Conservation (phyloP, 2,797 vertebrate genomes). For the Mormyrops attenuatus region DNA sequence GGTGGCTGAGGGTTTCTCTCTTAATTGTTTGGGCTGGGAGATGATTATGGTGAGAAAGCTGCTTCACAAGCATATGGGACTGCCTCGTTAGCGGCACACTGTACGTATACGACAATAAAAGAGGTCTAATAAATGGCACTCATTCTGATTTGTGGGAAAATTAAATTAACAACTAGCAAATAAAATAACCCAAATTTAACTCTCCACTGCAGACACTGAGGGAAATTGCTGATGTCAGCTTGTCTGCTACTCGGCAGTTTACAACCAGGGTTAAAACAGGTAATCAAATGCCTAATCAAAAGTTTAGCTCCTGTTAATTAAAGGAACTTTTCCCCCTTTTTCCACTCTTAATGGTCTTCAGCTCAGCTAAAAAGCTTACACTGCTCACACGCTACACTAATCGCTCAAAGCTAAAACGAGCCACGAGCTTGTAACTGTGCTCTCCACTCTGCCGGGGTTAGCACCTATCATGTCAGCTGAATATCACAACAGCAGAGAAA, state of each 20-base stretch:
- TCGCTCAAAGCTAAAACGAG: constrained; percentile 9
- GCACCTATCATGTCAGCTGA: neutral
- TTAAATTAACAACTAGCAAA: constrained; percentile 45
- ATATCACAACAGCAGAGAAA: neutral
- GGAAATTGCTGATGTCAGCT: constrained; percentile 54
- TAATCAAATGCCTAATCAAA: constrained; percentile 34
- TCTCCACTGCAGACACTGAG: constrained; percentile 4
- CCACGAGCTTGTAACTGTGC: neutral
- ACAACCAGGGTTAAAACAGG: constrained; percentile 48
- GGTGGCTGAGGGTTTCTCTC: constrained; percentile 48
- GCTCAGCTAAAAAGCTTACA: neutral
- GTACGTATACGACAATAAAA: constrained; percentile 35
- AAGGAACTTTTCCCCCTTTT: neutral
- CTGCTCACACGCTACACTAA: neutral
- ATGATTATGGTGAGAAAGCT: neutral
- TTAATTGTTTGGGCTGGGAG: constrained; percentile 28
- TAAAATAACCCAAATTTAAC: constrained; percentile 32
- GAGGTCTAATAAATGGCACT: constrained; percentile 35
- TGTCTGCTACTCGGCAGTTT: constrained; percentile 35
- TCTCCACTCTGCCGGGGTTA: neutral
- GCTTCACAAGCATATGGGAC: constrained; percentile 20
- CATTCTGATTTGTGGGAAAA: constrained; percentile 42
- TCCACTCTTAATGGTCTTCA: constrained; percentile 6
- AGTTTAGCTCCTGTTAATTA: neutral
- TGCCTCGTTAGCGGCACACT: constrained; percentile 34